A percentile compares a stretch with the other conserved stretches of the same genome.
Evolutionary conservation across 2,888 invertebrate genomes (phyloP).

Genomic region (Xestobium rufovillosum): DNA sequence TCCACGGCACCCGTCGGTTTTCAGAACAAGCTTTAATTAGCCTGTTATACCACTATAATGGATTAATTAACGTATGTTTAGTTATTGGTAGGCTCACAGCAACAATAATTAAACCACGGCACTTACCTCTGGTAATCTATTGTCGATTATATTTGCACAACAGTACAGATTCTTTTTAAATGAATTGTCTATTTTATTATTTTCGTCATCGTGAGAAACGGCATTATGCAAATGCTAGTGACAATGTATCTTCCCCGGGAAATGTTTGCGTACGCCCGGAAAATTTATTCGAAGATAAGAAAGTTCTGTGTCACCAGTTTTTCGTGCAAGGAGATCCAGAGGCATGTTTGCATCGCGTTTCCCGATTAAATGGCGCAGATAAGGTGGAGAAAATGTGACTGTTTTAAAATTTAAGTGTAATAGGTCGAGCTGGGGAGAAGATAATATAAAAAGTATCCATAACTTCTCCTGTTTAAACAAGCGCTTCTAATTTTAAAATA

Average conservation of each 20-base stretch:
- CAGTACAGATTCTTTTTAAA: too few species aligned
- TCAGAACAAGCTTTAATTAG: too few species aligned
- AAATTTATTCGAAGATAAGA: conserved; percentile 41
- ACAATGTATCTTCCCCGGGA: conserved; percentile 7
- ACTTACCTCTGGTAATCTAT: too few species aligned
- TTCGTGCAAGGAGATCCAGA: conserved; percentile 31
- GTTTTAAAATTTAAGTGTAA: conserved; percentile 45
- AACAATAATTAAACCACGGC: too few species aligned
- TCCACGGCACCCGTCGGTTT: too few species aligned
- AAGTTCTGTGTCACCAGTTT: conserved; percentile 43
- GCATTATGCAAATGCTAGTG: too few species aligned
- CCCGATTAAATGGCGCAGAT: conserved; percentile 40
- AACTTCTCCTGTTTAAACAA: conserved; percentile 39
- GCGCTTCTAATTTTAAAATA: conserved; percentile 39
- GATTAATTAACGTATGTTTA: too few species aligned
- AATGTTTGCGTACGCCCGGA: not conserved
- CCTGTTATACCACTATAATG: too few species aligned
- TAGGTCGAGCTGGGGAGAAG: conserved; percentile 40
- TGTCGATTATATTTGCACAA: too few species aligned
- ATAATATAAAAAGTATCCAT: conserved; percentile 39
- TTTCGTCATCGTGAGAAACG: too few species aligned
- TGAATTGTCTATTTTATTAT: too few species aligned
- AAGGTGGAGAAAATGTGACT: conserved; percentile 42
- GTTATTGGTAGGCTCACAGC: too few species aligned
- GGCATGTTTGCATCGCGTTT: conserved; percentile 39